phyloP scores from a whole-genome alignment of 2,888 invertebrate species.

The Mechanitis mazaeus region DNA sequence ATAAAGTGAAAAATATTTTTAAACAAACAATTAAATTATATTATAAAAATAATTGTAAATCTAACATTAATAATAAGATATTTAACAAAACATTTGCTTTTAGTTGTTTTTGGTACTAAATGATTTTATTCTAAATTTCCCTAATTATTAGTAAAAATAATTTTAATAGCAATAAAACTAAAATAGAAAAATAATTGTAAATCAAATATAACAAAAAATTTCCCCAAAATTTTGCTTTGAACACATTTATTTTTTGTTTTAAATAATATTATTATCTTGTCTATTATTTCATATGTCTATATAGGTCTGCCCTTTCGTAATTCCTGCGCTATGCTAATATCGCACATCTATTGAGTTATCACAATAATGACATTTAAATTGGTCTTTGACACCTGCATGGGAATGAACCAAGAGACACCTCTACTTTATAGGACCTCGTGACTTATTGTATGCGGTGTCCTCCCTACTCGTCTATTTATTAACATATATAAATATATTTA shows the following conservation, averaged over 20 bases:
- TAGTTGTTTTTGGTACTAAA: too few relatives aligned
- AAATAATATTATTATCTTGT: neutral
- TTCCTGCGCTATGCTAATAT: slow-evolving; percentile 26
- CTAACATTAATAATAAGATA: neutral
- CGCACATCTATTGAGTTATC: slow-evolving; percentile 65
- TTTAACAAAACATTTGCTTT: too few relatives aligned
- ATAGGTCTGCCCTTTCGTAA: slow-evolving; percentile 18
- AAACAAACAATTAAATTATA: too few relatives aligned
- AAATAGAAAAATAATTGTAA: too few relatives aligned
- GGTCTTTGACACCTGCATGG: slow-evolving; percentile 62
- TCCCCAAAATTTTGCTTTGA: too few relatives aligned
- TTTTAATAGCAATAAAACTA: too few relatives aligned
- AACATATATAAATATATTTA: neutral
- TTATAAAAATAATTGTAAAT: too few relatives aligned
- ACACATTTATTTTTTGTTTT: too few relatives aligned
- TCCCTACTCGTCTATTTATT: slow-evolving; percentile 10
- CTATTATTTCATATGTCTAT: neutral
- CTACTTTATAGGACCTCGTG: slow-evolving; percentile 40
- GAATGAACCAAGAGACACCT: slow-evolving; percentile 44
- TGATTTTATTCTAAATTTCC: too few relatives aligned
- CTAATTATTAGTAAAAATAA: too few relatives aligned
- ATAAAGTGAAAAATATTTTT: too few relatives aligned
- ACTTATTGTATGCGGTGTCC: slow-evolving; percentile 48
- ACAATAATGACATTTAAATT: slow-evolving; percentile 72
- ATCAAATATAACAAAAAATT: too few relatives aligned